Base-by-base conservation (phyloP, 2,113 vertebrate species). In the Myotis davidii region DNA sequence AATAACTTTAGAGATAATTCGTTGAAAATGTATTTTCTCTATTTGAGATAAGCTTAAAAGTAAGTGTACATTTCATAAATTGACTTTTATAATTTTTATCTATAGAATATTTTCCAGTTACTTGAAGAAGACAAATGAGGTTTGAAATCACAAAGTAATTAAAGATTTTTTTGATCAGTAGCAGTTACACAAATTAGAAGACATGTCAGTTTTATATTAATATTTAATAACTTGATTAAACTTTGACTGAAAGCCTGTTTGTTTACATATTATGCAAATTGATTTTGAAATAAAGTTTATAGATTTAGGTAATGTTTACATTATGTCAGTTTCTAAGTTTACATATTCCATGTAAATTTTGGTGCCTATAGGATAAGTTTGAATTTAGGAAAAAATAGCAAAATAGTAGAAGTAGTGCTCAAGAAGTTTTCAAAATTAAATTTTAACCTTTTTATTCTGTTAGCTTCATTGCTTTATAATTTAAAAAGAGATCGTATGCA, bases 201-300 rank as follows among this genome's bases (percentile, higher is more conserved):
- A 18, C 77, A 95, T 94, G 85, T 81, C 93, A 95, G 86, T 94
- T 97, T 95, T 91, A 84, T 86, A 97, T 97, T 97, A 97, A 96
- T 97, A 97, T 97, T 97, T 97, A 95, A 96, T 97, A 96, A 95
- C 56, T 96, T 97, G 90, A 96, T 97, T 96, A 97, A 97, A 96
- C 32, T 96, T 97, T 97, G 94, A 96, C 94, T 97, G 93, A 97
- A 94, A 96, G 91, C 85, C 83, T 94, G 48, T 97, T 97, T 97
- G 91, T 96, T 97, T 97, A 96, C 74, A 73, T 96, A 87, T 88
- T 91, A 95, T 95, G 74, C 93, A 96, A 97, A 97, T 90, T 97
- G 78, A 91, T 95, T 95, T 95, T 94, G 89, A 97, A 96, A 91
- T 96, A 96, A 96, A 92, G 37, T 95, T 94, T 94, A 86, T 91